Evolutionary conservation across 2,888 invertebrate species (phyloP).

Genomic region (Eumacrocentrus americanus): DNA sequence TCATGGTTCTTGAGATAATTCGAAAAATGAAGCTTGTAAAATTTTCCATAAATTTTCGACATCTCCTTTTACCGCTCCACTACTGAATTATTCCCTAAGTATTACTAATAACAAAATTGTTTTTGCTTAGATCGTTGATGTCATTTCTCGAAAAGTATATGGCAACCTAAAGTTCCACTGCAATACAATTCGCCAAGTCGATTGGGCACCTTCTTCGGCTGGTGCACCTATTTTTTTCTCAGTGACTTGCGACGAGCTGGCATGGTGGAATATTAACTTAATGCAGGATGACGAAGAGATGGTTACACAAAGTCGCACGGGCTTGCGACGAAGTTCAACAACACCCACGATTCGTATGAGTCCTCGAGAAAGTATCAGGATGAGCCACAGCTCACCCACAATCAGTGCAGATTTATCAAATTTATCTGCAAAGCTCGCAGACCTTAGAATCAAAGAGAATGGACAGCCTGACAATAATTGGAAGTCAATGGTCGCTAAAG

Average conservation of each 20-base stretch:
- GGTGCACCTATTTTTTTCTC: conserved; percentile 50
- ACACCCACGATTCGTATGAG: conserved; percentile 36
- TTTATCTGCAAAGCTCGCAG: not conserved
- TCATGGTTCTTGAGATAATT: too few species aligned
- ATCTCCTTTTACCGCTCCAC: too few species aligned
- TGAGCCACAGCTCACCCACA: conserved; percentile 39
- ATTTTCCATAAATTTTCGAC: too few species aligned
- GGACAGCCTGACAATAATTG: conserved; percentile 36
- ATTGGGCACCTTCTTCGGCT: conserved; percentile 49
- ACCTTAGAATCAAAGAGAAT: not conserved
- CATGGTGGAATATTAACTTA: conserved; percentile 53
- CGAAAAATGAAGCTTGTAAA: too few species aligned
- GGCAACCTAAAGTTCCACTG: conserved; percentile 46
- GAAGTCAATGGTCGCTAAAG: conserved; percentile 47
- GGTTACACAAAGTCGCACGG: conserved; percentile 44
- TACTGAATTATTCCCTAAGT: too few species aligned
- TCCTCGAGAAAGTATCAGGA: conserved; percentile 34
- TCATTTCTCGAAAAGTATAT: conserved; percentile 36
- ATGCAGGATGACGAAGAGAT: conserved; percentile 30
- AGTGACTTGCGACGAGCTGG: conserved; percentile 51
- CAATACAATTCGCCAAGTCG: conserved; percentile 47
- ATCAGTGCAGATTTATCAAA: conserved; percentile 26
- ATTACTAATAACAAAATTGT: not conserved
- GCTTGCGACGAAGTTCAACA: conserved; percentile 44
- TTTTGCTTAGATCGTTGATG: conserved; percentile 49